Evolutionary conservation across 2,888 invertebrate species (phyloP).

Genomic region (Anaspis maculata): DNA sequence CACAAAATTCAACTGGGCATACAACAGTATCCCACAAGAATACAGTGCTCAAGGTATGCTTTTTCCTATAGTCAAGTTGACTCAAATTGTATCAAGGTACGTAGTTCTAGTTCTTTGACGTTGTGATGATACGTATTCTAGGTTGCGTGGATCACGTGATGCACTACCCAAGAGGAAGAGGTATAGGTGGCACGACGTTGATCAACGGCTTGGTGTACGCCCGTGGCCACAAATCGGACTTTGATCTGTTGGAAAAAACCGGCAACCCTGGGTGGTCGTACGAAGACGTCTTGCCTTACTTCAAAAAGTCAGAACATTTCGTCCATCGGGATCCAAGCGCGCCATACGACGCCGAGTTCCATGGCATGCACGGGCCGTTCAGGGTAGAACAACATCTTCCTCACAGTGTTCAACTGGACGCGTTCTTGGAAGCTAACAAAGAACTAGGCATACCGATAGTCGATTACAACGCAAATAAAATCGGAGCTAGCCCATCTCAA

Average conservation of each 20-base stretch:
- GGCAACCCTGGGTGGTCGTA: conserved; percentile 46
- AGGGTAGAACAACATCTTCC: conserved; percentile 15
- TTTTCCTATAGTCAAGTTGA: no score
- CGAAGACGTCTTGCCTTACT: conserved; percentile 47
- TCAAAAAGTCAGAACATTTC: conserved; percentile 25
- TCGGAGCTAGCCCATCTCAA: conserved; percentile 60
- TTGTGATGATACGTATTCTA: no score
- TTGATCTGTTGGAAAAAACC: conserved; percentile 40
- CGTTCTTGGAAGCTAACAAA: conserved; percentile 56
- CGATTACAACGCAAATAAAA: conserved; percentile 59
- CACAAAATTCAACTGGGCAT: no score
- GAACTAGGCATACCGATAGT: conserved; percentile 59
- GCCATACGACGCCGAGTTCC: conserved; percentile 10
- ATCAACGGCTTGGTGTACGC: conserved; percentile 46
- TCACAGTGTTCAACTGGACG: conserved; percentile 17
- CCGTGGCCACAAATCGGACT: conserved; percentile 42
- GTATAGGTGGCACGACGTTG: conserved; percentile 44
- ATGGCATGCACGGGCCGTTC: conserved; percentile 11
- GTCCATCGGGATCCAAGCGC: conserved; percentile 11
- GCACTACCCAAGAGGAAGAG: no score
- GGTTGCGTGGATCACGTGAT: no score
- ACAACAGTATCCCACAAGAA: no score
- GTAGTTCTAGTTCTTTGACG: no score
- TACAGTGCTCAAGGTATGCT: no score
- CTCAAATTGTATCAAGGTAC: no score